Evolutionary conservation across 2,888 invertebrate species (phyloP).

Genomic region (Sarcophaga carnaria): DNA sequence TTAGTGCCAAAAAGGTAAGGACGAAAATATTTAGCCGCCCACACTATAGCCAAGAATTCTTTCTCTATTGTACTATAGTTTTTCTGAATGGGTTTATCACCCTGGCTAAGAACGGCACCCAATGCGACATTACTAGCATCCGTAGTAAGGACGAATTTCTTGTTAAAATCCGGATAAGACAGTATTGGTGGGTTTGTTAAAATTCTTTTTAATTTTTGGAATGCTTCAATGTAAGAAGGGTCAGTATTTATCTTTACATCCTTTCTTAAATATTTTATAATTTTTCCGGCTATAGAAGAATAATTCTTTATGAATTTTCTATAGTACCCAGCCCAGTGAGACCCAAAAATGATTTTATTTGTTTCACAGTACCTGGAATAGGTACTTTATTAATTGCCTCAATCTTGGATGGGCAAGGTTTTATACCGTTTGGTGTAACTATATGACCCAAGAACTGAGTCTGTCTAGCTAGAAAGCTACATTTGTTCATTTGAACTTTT

Average conservation of each 20-base stretch:
- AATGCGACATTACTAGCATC: conserved; percentile 60
- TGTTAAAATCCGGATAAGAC: conserved; percentile 59
- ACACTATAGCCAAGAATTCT: conserved; percentile 58
- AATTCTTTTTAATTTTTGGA: too few species aligned
- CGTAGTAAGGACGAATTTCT: conserved; percentile 65
- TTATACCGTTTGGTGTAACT: conserved; percentile 15
- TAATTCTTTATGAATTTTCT: too few species aligned
- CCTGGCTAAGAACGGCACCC: conserved; percentile 63
- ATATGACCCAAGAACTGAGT: conserved; percentile 11
- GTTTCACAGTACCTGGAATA: not conserved
- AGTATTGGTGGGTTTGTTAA: conserved; percentile 31
- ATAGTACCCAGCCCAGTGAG: not conserved
- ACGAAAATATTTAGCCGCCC: conserved; percentile 64
- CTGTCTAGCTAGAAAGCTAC: not conserved
- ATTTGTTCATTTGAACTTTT: conserved; percentile 18
- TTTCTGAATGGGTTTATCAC: conserved; percentile 49
- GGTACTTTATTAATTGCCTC: conserved; percentile 8
- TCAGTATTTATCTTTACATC: not conserved
- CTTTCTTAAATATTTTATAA: conserved; percentile 53
- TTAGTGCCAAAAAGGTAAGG: conserved; percentile 59
- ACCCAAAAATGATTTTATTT: conserved; percentile 17
- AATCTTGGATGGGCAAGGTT: not conserved
- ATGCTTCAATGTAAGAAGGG: too few species aligned
- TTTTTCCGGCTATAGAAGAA: not conserved
- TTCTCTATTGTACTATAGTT: conserved; percentile 63